These are phyloP conservation scores for Pteronura brasiliensis DNA, from an alignment of 2,113 vertebrate species.

Conservation along the genomic window DNA sequence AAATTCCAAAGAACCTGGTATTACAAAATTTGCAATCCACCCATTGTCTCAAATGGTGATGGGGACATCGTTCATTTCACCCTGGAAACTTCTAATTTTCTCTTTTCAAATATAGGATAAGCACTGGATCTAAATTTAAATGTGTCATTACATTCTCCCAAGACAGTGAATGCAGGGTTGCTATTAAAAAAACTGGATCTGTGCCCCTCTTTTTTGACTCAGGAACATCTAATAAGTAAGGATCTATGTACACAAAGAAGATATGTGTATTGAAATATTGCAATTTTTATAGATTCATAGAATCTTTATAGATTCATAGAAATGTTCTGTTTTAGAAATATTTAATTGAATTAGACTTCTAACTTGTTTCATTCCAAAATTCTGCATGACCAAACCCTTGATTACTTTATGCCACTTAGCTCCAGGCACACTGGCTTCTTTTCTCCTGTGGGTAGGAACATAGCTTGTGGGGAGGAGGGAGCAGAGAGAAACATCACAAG, in stretches of 20 bases:
- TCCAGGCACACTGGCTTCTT: not conserved
- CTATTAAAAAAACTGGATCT: not conserved
- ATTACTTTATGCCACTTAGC: not conserved
- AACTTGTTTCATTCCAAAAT: not conserved
- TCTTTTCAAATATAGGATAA: conserved; percentile 5
- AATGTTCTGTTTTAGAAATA: not conserved
- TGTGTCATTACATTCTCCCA: not conserved
- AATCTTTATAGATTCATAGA: not conserved
- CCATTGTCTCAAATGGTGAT: not conserved
- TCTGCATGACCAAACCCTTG: not conserved
- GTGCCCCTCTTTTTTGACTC: not conserved
- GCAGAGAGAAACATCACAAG: not conserved
- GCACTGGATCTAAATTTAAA: not conserved
- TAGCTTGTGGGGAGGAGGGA: not conserved
- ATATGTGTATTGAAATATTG: not conserved
- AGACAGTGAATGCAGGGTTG: not conserved
- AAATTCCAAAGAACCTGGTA: not conserved
- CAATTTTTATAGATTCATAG: not conserved
- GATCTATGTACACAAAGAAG: not conserved
- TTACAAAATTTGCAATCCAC: not conserved
- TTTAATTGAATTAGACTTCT: not conserved
- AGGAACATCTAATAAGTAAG: not conserved
- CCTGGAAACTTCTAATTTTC: not conserved
- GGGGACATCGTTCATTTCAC: not conserved
- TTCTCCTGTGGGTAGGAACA: not conserved